Evolutionary conservation across 2,113 vertebrate species (phyloP), one percentile per base, ranked within the genome.

Genomic region (Hypocryptadius cinnamomeus): DNA sequence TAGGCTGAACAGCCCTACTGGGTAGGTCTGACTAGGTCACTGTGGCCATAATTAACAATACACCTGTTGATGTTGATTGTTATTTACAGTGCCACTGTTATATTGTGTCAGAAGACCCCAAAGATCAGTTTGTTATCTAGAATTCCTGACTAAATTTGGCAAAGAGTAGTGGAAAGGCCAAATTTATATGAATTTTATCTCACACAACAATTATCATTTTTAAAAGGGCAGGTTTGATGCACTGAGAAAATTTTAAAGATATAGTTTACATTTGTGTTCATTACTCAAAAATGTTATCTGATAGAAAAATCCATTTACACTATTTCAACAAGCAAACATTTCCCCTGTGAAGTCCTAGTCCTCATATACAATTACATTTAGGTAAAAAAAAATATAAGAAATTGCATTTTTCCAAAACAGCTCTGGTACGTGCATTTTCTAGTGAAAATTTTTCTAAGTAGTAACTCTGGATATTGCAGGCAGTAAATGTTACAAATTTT

Each of bases 151-250:
- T 93, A 93, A 91, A 90, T 80, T 93, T 94, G 88, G 93, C 53
- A 92, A 92, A 84, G 68, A 94, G 28, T 45, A 68, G 63, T 33
- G 39, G 19, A 97, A 97, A 97, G 57, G 60, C 57, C 78, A 96
- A 92, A 63, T 21, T 71, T 63, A 73, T 59, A 74, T 40, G 56
- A 94, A 95, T 93, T 96, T 95, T 92, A 91, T 96, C 94, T 95
- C 79, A 65, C 33, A 69, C 80, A 76, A 22, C 10, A 87, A 91
- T 92, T 93, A 96, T 39, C 24, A 88, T 94, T 94, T 95, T 89
- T 96, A 95, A 97, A 92, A 97, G 76, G 73, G 57, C 40, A 95
- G 18, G 53, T 96, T 76, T 86, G 83, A 64, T 35, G 11, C 69
- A 51, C 28, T 72, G 35, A 74, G 66, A 82, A 94, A 96, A 71